Evolutionary conservation across 2,797 vertebrate genomes (phyloP).

Genomic region (Allobates femoralis): DNA sequence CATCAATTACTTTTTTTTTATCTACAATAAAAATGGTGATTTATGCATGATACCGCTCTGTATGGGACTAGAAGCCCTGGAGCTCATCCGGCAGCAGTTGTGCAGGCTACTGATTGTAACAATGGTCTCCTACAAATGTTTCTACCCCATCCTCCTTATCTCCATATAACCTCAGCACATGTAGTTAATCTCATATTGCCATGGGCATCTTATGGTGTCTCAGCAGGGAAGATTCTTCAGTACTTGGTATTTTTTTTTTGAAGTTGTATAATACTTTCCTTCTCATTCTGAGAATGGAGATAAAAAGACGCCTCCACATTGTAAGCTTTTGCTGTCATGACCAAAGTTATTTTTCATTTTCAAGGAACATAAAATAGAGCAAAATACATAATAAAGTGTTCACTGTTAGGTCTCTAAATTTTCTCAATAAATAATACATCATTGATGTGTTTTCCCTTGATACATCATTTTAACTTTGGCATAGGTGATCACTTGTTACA

Average conservation of each 20-base stretch:
- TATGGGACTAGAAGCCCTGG: slow-evolving; percentile 24
- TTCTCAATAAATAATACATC: not conserved
- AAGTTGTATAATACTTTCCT: slow-evolving; percentile 29
- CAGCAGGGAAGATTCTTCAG: slow-evolving; percentile 10
- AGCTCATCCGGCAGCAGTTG: slow-evolving; percentile 37
- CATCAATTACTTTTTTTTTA: slow-evolving; percentile 57
- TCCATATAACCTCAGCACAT: slow-evolving; percentile 15
- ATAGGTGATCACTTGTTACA: not conserved
- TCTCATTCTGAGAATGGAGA: not conserved
- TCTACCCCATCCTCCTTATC: slow-evolving; percentile 15
- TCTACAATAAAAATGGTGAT: slow-evolving; percentile 56
- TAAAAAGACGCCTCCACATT: not conserved
- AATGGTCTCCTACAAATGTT: slow-evolving; percentile 15
- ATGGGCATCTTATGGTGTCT: slow-evolving; percentile 1
- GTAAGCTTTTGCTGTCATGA: not conserved
- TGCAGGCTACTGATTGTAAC: slow-evolving; percentile 37
- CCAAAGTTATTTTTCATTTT: not conserved
- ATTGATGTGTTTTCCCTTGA: not conserved
- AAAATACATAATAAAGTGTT: not conserved
- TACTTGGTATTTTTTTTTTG: slow-evolving; percentile 2
- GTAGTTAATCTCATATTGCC: slow-evolving; percentile 50
- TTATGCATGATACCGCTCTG: slow-evolving; percentile 48
- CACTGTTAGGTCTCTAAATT: not conserved
- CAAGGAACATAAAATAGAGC: not conserved
- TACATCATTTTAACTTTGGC: not conserved